Base-by-base conservation (phyloP, 2,797 vertebrate genomes). In the Artibeus jamaicensis region DNA sequence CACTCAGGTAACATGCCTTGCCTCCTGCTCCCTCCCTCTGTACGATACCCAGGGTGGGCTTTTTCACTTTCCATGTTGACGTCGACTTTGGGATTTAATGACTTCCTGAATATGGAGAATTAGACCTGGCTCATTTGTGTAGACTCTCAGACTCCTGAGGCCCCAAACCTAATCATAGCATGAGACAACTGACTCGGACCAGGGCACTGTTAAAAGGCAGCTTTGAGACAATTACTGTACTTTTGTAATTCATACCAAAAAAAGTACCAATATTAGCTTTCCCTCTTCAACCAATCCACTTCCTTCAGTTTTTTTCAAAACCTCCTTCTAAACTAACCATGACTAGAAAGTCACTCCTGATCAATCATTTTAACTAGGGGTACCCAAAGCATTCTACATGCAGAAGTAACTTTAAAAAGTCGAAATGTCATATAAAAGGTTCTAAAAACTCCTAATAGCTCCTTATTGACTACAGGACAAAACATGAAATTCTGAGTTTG, bases 261-360 rank as follows among this genome's bases (percentile, higher is more conserved):
- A 77, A 88, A 73, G 24, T 59, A 42, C 24, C 29, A 93, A 16
- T 57, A 71, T 42, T 48, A 76, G 19, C 57, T 37, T 77, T 84
- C 71, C 34, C 22, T 71, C 39, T 67, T 71, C 46, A 65, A 93
- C 46, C 46, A 91, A 86, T 68, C 46, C 34, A 68, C 71, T 68
- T 88, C 48, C n/a, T 70, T 78, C 22, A 65, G 44, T 93, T 91
- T 81, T 86, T 86, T 55, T 77, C 77, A 95, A 84, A 91, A 88
- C 34, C n/a, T 65, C n/a, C 57, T 84, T 84, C 24, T 77, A 84
- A 68, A 84, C 50, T 76, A 93, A 62, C 15, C 7, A 24, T 11
- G 46, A 77, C 18, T 19, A 92, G 48, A 89, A 62, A 92, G 34
- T 79, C 78, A 84, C 50, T 85, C n/a, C 39, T 67, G 14, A 71